Percentiles rank a stretch among this genome's conserved stretches.
These are phyloP conservation scores for Leptinotarsa juncta DNA, from an alignment of 2,888 invertebrate species.

Conservation along the genomic window DNA sequence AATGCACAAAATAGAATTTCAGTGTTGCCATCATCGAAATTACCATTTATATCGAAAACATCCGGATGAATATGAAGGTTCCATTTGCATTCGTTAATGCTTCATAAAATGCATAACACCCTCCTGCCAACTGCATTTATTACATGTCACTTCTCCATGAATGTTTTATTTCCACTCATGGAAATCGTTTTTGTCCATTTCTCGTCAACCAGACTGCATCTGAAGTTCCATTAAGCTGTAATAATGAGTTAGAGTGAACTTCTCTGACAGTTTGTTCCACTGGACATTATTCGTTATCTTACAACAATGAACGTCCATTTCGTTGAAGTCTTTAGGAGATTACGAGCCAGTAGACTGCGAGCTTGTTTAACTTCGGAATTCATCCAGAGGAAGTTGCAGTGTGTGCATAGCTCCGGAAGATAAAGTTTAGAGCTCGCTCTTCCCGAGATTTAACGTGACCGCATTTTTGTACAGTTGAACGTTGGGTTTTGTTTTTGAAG, in stretches of 20 bases:
- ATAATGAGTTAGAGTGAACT: constrained; percentile 3
- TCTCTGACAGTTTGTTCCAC: background rate
- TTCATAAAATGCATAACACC: background rate
- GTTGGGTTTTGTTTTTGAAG: too few relatives aligned
- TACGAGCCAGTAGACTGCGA: background rate
- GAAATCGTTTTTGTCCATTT: background rate
- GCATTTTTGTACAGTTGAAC: too few relatives aligned
- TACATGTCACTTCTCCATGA: background rate
- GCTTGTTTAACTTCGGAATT: constrained; percentile 2
- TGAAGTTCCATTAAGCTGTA: background rate
- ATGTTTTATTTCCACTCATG: background rate
- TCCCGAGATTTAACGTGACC: background rate
- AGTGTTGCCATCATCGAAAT: background rate
- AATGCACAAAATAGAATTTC: background rate
- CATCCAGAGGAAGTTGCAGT: background rate
- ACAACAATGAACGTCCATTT: constrained; percentile 7
- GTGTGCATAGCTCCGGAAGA: background rate
- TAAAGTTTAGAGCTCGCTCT: background rate
- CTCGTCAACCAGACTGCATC: background rate
- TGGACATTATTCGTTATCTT: background rate
- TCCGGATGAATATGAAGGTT: background rate
- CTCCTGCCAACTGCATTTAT: constrained; percentile 3
- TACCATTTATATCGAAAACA: background rate
- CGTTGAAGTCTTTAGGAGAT: constrained; percentile 1
- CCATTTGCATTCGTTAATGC: background rate